Evolutionary conservation across 2,113 vertebrate species (phyloP), one percentile per base, ranked within the genome.

Genomic region (Peromyscus leucopus): DNA sequence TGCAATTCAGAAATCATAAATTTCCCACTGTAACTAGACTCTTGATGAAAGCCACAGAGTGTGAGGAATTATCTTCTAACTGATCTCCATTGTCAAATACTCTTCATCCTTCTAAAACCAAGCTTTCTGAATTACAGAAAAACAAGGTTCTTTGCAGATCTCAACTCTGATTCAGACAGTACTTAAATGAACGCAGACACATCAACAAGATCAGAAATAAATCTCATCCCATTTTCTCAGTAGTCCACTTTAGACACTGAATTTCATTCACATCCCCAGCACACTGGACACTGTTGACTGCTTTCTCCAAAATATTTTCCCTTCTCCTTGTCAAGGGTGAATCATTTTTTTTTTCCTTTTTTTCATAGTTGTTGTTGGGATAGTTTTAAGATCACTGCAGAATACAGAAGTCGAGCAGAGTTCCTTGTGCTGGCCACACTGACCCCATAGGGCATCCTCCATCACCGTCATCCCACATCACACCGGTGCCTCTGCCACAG

Each of bases 401-500:
- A 89, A 69, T 2, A 59, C 51, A 46, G 22, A 48, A 69, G 42
- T 28, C 80, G 26, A 19, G 33, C 1, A 78, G 78, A 39, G 39
- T 59, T 59, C 12, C 76, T 42, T 5, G 16, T 46, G 74, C 15
- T 5, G 4, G 4, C 19, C 17, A 1, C 1, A 4, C 51, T 16
- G 1, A 39, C n/a, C 15, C 21, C 1, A 5, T 9, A n/a, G 2
- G 0, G 24, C 19, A 7, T 57, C 31, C 71, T 17, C 39, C 11
- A 75, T 17, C 33, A 75, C 59, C 21, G 42, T 7, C 2, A 15
- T 63, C 26, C 7, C 0, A 24, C 24, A 61, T 24, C 28, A 79
- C 36, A 33, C 13, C 2, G 6, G 61, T 22, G 8, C 39, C 39
- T 36, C 65, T 76, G 31, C 48, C 39, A 31, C 9, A 82, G 46